Evolutionary conservation across 1,140 invertebrate species (phyloP), one percentile per base, ranked within the genome.

Genomic region (Zaprionus capensis): DNA sequence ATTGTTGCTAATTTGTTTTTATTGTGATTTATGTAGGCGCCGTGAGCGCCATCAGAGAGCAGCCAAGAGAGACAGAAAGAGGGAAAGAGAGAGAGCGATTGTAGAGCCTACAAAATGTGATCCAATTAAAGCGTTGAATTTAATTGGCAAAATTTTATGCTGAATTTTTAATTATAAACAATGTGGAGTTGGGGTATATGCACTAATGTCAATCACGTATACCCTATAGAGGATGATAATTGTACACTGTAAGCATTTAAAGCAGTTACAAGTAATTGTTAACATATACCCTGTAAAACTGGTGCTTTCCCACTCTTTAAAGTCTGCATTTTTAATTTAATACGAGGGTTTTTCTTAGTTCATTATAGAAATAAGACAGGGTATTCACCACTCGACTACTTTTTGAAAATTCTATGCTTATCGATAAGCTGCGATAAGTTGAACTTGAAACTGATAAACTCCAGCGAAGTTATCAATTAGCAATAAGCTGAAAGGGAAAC

Each of bases 1-100:
- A 82, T 82, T 81, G 64, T 75, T 67, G 49, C 86, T 90, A 90
- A 90, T 90, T 90, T 85, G 62, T 85, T 90, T 90, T 85, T 90
- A 90, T 90, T 90, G 81, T 90, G 85, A 90, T 90, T 90, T 85
- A 90, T 90, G 81, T 51, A 28, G 65, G 51, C 66, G 59, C 56
- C 74, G 66, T 81, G 78, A 64, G 69, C 36, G 36, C 12, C 53
- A 44, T 46, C 4, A 17, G 31, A 58, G 56, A 58, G 28, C 28
- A 58, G 24, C 14, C 9, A 46, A 58, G 14, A 46, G 4, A 17
- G 20, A n/a, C 9, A 9, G 14, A 15, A 7, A 53, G 36, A 17
- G 24, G 20, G n/a, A n/a, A n/a, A n/a, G n/a, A n/a, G 20, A 55
- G 12, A 49, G 12, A 53, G n/a, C 15, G 34, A 49, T n/a, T 41